Evolutionary conservation across 2,113 vertebrate genomes (phyloP), one percentile per base, ranked within the genome.

Genomic region (Pelmatolapia mariae): DNA sequence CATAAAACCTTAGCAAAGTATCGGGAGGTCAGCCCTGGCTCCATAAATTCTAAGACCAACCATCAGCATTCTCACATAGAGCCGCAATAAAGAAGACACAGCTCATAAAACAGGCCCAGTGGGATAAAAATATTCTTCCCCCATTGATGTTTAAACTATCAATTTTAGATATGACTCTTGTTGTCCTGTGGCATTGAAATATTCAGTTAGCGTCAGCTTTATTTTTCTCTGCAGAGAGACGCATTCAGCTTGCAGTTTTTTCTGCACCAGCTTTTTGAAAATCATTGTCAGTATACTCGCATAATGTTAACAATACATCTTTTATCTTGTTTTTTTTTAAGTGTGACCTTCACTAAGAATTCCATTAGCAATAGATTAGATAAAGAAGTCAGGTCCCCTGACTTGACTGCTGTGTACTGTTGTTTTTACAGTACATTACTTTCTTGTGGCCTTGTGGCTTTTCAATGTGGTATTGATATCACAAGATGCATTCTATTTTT

Each of bases 41-140:
- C 90, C 80, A 90, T 96, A 95, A 96, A 95, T 95, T 89, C 84
- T 9, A 80, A 87, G 43, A 89, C 73, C 61, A 84, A 86, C 78
- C 59, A 86, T 85, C 91, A 90, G 82, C 86, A 90, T 91, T 78
- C 90, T 85, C 82, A 91, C 71, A 90, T 73, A 81, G 90, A 89
- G 47, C 80, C 1, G 71, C 89, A 90, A 90, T 94, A 94, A 96
- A 95, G 91, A 83, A 90, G 87, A 86, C 79, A 91, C 40, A 84
- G 89, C 89, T 93, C 90, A 91, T 95, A 94, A 96, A 94, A 73
- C 29, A 31, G 54, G 54, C 47, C 86, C 89, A 16, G 57, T 78
- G 80, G 85, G 85, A 88, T 38, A 16, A 85, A 90, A 90, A 94
- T 92, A 91, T 85, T 83, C 87, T 73, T 63, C 86, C 86, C 47